phyloP scores from a whole-genome alignment of 2,113 vertebrate species.

The Phylloscopus whistleri region DNA sequence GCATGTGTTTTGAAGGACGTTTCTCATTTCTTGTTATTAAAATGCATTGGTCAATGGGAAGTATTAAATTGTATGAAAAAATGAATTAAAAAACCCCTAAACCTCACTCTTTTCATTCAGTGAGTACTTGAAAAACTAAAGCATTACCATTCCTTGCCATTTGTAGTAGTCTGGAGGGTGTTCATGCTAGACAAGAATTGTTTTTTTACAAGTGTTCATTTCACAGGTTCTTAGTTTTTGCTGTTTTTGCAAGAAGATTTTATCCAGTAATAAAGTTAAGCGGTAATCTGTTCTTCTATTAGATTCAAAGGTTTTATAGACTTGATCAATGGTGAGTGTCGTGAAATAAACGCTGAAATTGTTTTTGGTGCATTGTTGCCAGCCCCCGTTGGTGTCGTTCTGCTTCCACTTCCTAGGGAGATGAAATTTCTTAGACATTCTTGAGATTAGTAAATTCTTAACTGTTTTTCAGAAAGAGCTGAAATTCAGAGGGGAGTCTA shows the following conservation, averaged over 20 bases:
- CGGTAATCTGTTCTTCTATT: conserved; percentile 17
- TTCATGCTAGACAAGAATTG: not conserved
- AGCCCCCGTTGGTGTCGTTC: not conserved
- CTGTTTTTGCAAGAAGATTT: not conserved
- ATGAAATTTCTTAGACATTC: not conserved
- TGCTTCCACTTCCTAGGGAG: not conserved
- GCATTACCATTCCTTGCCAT: not conserved
- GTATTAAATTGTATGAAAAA: not conserved
- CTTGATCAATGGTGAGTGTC: not conserved
- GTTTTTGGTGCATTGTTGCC: not conserved
- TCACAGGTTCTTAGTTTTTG: not conserved
- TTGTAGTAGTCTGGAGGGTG: not conserved
- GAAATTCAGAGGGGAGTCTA: not conserved
- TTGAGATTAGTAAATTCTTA: not conserved
- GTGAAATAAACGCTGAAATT: not conserved
- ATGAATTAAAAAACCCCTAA: not conserved
- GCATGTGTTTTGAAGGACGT: not conserved
- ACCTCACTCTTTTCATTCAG: not conserved
- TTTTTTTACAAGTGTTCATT: not conserved
- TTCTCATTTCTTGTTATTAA: not conserved
- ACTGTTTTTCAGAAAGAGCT: not conserved
- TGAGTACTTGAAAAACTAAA: not conserved
- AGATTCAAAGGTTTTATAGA: not conserved
- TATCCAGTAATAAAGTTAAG: conserved; percentile 10
- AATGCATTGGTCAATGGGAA: not conserved